phyloP scores from a whole-genome alignment of 2,113 vertebrate genomes.

The Morone saxatilis region DNA sequence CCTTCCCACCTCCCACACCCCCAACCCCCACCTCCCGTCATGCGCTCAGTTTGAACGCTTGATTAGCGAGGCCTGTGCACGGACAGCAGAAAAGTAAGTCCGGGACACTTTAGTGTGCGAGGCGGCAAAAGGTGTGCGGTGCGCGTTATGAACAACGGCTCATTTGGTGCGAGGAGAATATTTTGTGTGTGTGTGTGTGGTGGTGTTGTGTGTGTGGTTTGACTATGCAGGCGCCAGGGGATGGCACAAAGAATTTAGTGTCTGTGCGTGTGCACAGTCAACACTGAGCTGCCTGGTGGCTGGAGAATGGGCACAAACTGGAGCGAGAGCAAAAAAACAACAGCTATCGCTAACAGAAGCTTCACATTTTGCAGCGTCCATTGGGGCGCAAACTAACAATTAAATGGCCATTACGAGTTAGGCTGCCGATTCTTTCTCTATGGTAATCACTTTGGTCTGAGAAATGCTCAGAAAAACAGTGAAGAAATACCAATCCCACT shows the following conservation, averaged over 20 bases:
- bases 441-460: neutral
- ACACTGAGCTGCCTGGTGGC: slow-evolving; percentile 81
- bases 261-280: slow-evolving; percentile 90
- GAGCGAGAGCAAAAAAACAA: slow-evolving; percentile 14
- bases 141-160: slow-evolving; percentile 65
- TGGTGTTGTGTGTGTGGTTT: slow-evolving; percentile 57
- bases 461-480: neutral
- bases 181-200: slow-evolving; percentile 72
- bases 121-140: slow-evolving; percentile 57
- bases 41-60: slow-evolving; percentile 60
- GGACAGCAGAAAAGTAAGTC: no score
- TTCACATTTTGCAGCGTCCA: neutral
- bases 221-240: slow-evolving; percentile 90
- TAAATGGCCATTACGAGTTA: neutral
- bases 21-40: slow-evolving; percentile 14
- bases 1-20: neutral
- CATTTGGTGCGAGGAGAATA: slow-evolving; percentile 43
- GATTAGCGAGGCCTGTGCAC: slow-evolving; percentile 72
- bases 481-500: neutral
- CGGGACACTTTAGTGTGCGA: slow-evolving; percentile 37
- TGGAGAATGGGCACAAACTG: slow-evolving; percentile 57
- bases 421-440: neutral
- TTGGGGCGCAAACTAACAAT: neutral
- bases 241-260: slow-evolving; percentile 90
- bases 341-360: slow-evolving; percentile 4